These are phyloP conservation scores for Corythoichthys intestinalis DNA, from an alignment of 2,113 vertebrate genomes.

Conservation along the genomic window DNA sequence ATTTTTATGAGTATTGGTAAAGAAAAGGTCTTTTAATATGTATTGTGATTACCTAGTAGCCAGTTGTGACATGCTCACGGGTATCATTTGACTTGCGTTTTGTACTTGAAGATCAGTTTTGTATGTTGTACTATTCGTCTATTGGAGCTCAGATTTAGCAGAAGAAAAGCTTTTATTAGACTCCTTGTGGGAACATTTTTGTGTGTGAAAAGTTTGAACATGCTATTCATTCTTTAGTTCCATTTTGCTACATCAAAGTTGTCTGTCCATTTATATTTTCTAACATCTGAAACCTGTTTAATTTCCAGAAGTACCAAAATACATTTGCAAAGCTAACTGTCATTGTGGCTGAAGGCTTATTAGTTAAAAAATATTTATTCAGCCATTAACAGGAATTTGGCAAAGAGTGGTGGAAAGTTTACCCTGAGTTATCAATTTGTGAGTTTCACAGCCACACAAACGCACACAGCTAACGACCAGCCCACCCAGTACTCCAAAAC, in stretches of 20 bases:
- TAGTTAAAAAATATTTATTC: neutral
- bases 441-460: conserved; percentile 29
- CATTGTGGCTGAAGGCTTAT: conserved; percentile 1
- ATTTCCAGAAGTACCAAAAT: neutral
- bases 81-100: neutral
- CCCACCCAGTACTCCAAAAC: conserved; percentile 44
- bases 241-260: neutral
- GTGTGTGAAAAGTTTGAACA: neutral
- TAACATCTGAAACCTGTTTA: neutral
- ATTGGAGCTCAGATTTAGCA: neutral
- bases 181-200: neutral
- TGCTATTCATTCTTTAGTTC: neutral
- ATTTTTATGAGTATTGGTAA: no score
- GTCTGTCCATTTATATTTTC: conserved; percentile 1
- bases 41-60: neutral
- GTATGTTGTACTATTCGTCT: neutral
- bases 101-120: neutral
- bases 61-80: neutral
- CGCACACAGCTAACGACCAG: conserved; percentile 16
- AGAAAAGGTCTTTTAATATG: neutral
- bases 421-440: conserved; percentile 8
- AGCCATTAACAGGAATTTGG: conserved; percentile 12
- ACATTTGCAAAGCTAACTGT: conserved; percentile 3
- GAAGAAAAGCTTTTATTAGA: neutral
- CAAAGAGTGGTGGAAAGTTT: conserved; percentile 12